Percentiles rank a stretch among this genome's conserved stretches.
Conservation (phyloP, 2,888 invertebrate species). For the Aleiodes testaceus region DNA sequence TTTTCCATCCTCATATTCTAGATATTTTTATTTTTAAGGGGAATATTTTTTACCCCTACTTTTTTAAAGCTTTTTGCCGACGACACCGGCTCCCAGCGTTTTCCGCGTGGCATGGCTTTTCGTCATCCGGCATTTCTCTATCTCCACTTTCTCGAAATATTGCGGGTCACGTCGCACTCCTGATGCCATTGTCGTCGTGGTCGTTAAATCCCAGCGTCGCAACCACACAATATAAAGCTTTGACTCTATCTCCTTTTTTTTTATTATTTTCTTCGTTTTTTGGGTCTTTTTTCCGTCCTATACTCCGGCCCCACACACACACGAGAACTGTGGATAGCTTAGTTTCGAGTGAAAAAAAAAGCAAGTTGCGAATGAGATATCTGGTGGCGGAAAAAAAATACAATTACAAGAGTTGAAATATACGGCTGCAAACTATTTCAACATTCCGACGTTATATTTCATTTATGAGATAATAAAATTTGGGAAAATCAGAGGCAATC, state of each 20-base stretch:
- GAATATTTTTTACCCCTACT: constrained; percentile 9
- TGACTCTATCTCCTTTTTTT: constrained; percentile 21
- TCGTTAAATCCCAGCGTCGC: constrained; percentile 42
- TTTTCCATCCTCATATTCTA: constrained; percentile 16
- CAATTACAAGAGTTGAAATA: not conserved
- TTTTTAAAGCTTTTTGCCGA: constrained; percentile 13
- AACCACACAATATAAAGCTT: constrained; percentile 43
- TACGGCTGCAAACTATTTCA: too few relatives aligned
- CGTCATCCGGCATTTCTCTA: constrained; percentile 37
- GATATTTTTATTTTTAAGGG: constrained; percentile 23
- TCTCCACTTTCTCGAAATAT: constrained; percentile 42
- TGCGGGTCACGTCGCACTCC: constrained; percentile 42
- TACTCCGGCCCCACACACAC: not conserved
- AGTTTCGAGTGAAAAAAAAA: constrained; percentile 8
- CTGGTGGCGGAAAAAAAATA: constrained; percentile 5
- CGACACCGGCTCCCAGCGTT: constrained; percentile 15
- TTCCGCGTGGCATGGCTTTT: constrained; percentile 32
- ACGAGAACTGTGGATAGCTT: constrained; percentile 9
- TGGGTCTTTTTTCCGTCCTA: not conserved
- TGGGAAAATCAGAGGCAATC: too few relatives aligned
- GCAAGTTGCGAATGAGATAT: constrained; percentile 22
- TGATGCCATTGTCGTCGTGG: constrained; percentile 43
- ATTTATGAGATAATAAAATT: not conserved
- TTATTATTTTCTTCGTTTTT: constrained; percentile 6
- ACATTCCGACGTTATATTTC: not conserved